Percentiles rank a stretch among this genome's conserved stretches.
Evolutionary conservation across 2,888 invertebrate species (phyloP).

Genomic region (Drosophila antonietae): DNA sequence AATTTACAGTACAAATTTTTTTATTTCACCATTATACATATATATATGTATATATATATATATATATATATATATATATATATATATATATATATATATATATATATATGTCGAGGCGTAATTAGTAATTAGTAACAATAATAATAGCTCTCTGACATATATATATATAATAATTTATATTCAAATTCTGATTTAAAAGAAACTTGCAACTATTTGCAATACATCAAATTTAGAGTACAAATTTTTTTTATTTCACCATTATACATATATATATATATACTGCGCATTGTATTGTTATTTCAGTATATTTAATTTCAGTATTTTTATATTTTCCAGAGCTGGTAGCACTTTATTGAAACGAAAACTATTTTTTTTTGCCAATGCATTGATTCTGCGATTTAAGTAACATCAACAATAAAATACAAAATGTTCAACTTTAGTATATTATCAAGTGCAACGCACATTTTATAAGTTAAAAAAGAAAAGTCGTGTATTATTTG

Average conservation of each 20-base stretch:
- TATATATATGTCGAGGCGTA: too few relatives aligned
- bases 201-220: neutral
- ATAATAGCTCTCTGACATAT: too few relatives aligned
- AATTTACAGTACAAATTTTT: neutral
- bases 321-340: constrained; percentile 12
- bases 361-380: constrained; percentile 58
- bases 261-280: neutral
- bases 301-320: constrained; percentile 5
- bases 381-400: constrained; percentile 43
- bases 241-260: neutral
- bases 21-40: neutral
- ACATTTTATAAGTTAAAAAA: constrained; percentile 29
- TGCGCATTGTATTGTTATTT: neutral
- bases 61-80: neutral
- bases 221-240: too few relatives aligned
- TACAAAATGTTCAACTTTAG: constrained; percentile 43
- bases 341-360: constrained; percentile 41
- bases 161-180: neutral
- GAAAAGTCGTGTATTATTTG: constrained; percentile 10
- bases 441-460: constrained; percentile 33
- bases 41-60: too few relatives aligned
- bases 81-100: neutral
- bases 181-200: neutral
- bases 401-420: constrained; percentile 34
- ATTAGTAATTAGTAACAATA: too few relatives aligned